Percentiles rank a stretch among this genome's conserved stretches.
phyloP scores from a whole-genome alignment of 2,888 invertebrate genomes.

The Epsilonema sp. region DNA sequence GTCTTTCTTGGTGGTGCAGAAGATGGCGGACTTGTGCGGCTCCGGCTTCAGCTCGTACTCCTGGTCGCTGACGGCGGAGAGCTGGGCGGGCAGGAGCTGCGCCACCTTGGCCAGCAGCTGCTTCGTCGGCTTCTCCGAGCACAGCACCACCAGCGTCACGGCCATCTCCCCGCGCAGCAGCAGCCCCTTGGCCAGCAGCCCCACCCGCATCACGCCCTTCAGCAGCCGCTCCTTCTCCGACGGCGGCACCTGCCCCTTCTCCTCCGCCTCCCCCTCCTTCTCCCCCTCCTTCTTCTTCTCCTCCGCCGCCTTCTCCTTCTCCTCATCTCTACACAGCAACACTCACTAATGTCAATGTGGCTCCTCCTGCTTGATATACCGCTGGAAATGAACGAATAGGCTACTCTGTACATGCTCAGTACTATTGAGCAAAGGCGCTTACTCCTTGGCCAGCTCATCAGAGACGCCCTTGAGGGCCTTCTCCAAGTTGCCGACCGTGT shows the following conservation, averaged over 20 bases:
- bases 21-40: slow-evolving; percentile 62
- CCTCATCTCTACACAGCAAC: not conserved
- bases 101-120: slow-evolving; percentile 66
- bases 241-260: slow-evolving; percentile 5
- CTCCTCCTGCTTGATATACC: no score
- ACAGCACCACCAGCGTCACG: slow-evolving; percentile 75
- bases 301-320: not conserved
- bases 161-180: slow-evolving; percentile 59
- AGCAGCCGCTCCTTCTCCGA: slow-evolving; percentile 12
- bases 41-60: slow-evolving; percentile 58
- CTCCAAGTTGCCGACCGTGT: slow-evolving; percentile 80
- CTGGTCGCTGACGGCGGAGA: slow-evolving; percentile 27
- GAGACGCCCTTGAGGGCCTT: slow-evolving; percentile 78
- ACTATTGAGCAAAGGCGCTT: no score
- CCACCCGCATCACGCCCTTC: slow-evolving; percentile 84
- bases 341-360: no score
- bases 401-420: not conserved
- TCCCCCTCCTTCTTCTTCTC: not conserved
- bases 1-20: slow-evolving; percentile 53
- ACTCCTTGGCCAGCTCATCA: slow-evolving; percentile 49
- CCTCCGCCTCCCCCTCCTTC: slow-evolving; percentile 9
- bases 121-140: slow-evolving; percentile 72
- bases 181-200: slow-evolving; percentile 61
- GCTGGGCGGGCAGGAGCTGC: slow-evolving; percentile 56
- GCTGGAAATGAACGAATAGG: not conserved